These are phyloP conservation scores for Drosophila trapezifrons DNA, from an alignment of 1,140 invertebrate species.

Conservation along the genomic window DNA sequence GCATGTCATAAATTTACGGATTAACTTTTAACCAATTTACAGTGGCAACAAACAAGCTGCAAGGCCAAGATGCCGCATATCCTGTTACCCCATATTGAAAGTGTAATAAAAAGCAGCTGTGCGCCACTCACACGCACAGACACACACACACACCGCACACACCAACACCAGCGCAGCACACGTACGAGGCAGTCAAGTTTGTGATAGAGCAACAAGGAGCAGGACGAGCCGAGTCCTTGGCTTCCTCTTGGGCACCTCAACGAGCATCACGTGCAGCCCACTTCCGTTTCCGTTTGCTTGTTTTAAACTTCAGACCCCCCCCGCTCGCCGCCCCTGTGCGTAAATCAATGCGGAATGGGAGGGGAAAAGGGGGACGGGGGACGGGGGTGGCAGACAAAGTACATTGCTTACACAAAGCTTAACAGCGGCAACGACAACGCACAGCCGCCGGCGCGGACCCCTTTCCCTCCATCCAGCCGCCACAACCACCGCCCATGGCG, in stretches of 20 bases:
- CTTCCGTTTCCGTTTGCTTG: slow-evolving; percentile 80
- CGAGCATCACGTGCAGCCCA: slow-evolving; percentile 81
- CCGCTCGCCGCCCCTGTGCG: slow-evolving; percentile 31
- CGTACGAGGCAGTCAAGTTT: slow-evolving; percentile 39
- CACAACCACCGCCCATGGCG: slow-evolving; percentile 12
- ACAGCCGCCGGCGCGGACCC: slow-evolving; percentile 63
- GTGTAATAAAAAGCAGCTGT: slow-evolving; percentile 80
- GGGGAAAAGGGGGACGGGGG: neutral
- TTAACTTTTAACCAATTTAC: slow-evolving; percentile 83
- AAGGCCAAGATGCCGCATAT: slow-evolving; percentile 51
- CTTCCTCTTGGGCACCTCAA: slow-evolving; percentile 73
- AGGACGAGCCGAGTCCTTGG: slow-evolving; percentile 47
- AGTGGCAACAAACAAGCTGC: slow-evolving; percentile 67
- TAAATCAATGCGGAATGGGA: slow-evolving; percentile 71
- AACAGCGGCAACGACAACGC: slow-evolving; percentile 69
- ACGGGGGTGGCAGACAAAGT: slow-evolving; percentile 65
- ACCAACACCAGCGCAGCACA: slow-evolving; percentile 14
- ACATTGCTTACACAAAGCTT: slow-evolving; percentile 81
- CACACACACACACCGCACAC: slow-evolving; percentile 17
- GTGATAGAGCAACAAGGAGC: slow-evolving; percentile 47
- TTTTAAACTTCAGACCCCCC: slow-evolving; percentile 69
- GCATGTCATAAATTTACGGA: slow-evolving; percentile 81
- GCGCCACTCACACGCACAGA: slow-evolving; percentile 32
- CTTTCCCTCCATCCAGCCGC: slow-evolving; percentile 8
- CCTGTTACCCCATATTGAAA: slow-evolving; percentile 74